Conservation (phyloP, 2,888 invertebrate species). For the Ferrisia virgata region DNA sequence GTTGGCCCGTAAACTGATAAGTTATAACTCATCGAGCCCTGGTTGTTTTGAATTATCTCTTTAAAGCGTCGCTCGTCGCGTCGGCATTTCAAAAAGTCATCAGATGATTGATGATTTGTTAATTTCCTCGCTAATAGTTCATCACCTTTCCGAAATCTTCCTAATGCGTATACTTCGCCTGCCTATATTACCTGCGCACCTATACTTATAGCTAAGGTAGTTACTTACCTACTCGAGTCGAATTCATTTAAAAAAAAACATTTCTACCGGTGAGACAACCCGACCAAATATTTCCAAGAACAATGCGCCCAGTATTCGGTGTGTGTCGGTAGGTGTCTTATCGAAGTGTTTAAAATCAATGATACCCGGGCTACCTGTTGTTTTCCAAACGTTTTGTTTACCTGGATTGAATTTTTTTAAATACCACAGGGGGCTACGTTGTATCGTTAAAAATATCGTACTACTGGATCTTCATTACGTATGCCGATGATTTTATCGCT, state of each 20-base stretch:
- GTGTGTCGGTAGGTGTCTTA: neutral
- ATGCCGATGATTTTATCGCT: too few species aligned
- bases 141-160: conserved; percentile 37
- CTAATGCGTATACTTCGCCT: conserved; percentile 5
- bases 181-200: too few species aligned
- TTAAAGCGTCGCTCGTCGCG: neutral
- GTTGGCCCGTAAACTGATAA: conserved; percentile 41
- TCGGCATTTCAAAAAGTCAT: conserved; percentile 8
- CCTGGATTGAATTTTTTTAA: neutral
- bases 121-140: conserved; percentile 44
- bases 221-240: too few species aligned
- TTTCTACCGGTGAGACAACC: neutral
- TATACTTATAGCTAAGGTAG: too few species aligned
- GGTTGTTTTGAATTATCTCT: conserved; percentile 38
- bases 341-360: neutral
- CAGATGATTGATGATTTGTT: conserved; percentile 42
- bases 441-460: too few species aligned
- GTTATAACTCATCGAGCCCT: conserved; percentile 40
- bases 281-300: neutral
- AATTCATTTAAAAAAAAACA: neutral
- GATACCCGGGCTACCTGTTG: neutral
- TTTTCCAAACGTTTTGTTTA: neutral
- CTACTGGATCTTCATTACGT: too few species aligned
- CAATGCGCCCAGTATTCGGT: neutral
- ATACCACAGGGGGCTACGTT: too few species aligned